Base-by-base conservation (phyloP, 30 jellyfish, hydroid and myxozoan genomes). In the Chrysaora quinquecirrha region DNA sequence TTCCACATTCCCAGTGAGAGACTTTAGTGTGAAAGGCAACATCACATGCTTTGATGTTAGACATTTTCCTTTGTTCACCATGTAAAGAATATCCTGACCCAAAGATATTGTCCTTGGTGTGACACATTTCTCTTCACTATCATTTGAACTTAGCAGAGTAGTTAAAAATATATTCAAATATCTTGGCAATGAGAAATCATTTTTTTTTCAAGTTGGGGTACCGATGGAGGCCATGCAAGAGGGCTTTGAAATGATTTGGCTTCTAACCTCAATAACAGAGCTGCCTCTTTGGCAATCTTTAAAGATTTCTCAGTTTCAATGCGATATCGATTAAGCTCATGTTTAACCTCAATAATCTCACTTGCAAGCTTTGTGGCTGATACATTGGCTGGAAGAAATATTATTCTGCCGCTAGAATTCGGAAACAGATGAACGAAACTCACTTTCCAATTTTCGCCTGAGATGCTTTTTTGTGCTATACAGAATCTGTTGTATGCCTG, bases 321-420 rank as follows among this genome's bases (percentile, higher is more conserved):
- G 76, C 76, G 52, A 64, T 64, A 64, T 30, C 29, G 48, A n/a
- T 22, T 64, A 22, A 30, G 52, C 48, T 64, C 52, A 22, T 64
- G 48, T 38, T 64, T 64, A n/a, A 64, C 50, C 76, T 64, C 52
- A 64, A 64, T 50, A 25, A 30, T 64, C 76, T 30, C 7, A 64
- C 76, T 24, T 64, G 76, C 76, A 64, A 64, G 76, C 76, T 64
- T 64, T 64, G 76, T 14, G 52, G 76, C 76, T 7, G 76, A 24
- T 38, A 38, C 64, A 69, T 64, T 69, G 64, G 2, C 65, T 10
- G 80, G 64, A n/a, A 69, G 34, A 19, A 69, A 35, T 10, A 69
- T 33, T 35, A 69, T 19, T 69, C 34, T 69, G 64, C 80, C 80
- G 1, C 34, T 69, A 1, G 31, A 64, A 69, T 69, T 69, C 34